These are phyloP conservation scores for Lasioglossum figueresi DNA, from an alignment of 2,888 invertebrate species.

Conservation along the genomic window DNA sequence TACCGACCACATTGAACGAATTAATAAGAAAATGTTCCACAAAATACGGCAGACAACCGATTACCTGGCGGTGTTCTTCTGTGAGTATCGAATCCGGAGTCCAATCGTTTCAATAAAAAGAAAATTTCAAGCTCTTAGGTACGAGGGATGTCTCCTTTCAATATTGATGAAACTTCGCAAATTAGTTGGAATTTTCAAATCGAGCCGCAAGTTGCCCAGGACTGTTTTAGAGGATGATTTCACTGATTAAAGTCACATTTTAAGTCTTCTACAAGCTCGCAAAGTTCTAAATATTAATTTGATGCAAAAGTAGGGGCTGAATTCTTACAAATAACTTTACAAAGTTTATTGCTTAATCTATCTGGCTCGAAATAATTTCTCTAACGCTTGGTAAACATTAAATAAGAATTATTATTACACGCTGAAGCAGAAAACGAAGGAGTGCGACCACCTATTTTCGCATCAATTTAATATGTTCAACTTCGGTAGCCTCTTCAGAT, in stretches of 20 bases:
- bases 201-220: no score
- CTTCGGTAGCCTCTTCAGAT: background rate
- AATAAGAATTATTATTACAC: no score
- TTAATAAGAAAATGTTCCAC: slow-evolving; percentile 96
- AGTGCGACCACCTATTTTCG: no score
- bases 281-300: background rate
- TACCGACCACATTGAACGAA: slow-evolving; percentile 95
- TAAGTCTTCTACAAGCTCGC: background rate
- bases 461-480: background rate
- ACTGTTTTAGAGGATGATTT: background rate
- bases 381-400: background rate
- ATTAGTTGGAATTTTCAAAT: background rate
- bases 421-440: no score
- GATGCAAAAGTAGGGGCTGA: background rate
- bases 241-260: background rate
- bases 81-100: slow-evolving; percentile 87
- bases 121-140: background rate
- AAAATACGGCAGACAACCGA: slow-evolving; percentile 95
- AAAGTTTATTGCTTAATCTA: background rate
- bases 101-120: background rate
- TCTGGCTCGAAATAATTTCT: background rate
- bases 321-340: background rate
- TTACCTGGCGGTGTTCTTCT: slow-evolving; percentile 96
- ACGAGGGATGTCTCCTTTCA: background rate
- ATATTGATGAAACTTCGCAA: no score